Evolutionary conservation across 2,888 invertebrate species (phyloP).

Genomic region (Tenodera sinensis): DNA sequence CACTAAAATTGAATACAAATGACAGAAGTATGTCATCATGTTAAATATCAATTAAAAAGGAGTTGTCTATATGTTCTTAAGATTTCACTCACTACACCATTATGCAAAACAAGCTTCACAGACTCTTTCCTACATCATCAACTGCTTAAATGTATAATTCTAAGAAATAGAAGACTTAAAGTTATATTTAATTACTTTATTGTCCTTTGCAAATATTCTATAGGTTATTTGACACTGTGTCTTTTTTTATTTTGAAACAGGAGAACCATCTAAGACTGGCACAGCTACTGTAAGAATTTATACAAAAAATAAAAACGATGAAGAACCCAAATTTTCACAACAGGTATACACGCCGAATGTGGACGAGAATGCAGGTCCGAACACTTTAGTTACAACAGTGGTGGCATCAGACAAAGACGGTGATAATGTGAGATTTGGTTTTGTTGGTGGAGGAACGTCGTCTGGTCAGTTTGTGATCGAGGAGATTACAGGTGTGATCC

Average conservation of each 20-base stretch:
- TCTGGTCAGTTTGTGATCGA: slow-evolving; percentile 94
- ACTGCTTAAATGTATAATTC: no score
- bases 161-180: neutral
- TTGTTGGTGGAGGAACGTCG: slow-evolving; percentile 84
- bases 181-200: neutral
- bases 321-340: slow-evolving; percentile 94
- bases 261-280: slow-evolving; percentile 87
- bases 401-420: slow-evolving; percentile 97
- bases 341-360: slow-evolving; percentile 96
- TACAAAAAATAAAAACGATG: slow-evolving; percentile 98
- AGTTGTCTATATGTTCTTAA: no score
- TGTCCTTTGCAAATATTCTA: neutral
- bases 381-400: slow-evolving; percentile 92
- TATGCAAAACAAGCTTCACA: neutral
- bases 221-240: neutral
- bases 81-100: neutral
- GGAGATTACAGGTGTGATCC: slow-evolving; percentile 91
- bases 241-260: slow-evolving; percentile 38
- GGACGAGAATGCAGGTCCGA: slow-evolving; percentile 92
- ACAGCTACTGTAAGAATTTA: slow-evolving; percentile 92
- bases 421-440: slow-evolving; percentile 86
- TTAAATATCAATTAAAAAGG: no score
- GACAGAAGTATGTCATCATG: no score
- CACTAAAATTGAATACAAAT: no score
- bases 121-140: neutral